Base-by-base conservation (phyloP, 2,797 vertebrate genomes). In the Cirrhinus mrigala region DNA sequence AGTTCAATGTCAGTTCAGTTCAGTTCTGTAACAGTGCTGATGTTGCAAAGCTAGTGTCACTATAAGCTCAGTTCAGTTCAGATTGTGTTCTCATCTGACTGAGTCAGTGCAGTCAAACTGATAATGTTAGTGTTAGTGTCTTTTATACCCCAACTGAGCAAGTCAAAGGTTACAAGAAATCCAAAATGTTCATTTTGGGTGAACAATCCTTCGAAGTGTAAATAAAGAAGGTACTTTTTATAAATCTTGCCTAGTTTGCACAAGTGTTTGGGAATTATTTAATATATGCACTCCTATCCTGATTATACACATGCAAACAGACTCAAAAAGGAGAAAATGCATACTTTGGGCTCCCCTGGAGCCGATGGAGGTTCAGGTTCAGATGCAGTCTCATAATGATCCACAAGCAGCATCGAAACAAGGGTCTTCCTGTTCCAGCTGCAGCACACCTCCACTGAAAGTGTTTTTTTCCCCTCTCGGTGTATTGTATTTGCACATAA, bases 401-500 rank as follows among this genome's bases (percentile, higher is more conserved):
- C 50, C 33, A 29, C 24, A 74, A 33, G 18, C 12, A 6, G 9
- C 60, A 52, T 80, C 8, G 60, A 22, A 80, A 48, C 54, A n/a
- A 73, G 56, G 12, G 56, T 82, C 40, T 12, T 48, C n/a, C 24
- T 33, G 27, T 74, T 74, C 56, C 37, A 50, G 24, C 54, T 50
- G 56, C 56, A 52, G 54, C 56, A 50, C 56, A 64, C 71, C 71
- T 66, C 48, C 46, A n/a, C 0, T 37, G 33, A 50, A 76, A 64
- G 46, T 48, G 15, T 52, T 4, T 37, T 27, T 71, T 48, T 22
- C 7, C 11, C 16, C 52, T 79, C 71, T 37, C 60, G 1, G 69
- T 33, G 66, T 60, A 48, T 69, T 69, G 74, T 46, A 86, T 89
- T 91, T 88, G 86, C 83, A 78, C 86, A 88, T 81, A 87, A 85